Conservation (phyloP, 1,140 invertebrate genomes). For the Pogonognathellus flavescens region DNA sequence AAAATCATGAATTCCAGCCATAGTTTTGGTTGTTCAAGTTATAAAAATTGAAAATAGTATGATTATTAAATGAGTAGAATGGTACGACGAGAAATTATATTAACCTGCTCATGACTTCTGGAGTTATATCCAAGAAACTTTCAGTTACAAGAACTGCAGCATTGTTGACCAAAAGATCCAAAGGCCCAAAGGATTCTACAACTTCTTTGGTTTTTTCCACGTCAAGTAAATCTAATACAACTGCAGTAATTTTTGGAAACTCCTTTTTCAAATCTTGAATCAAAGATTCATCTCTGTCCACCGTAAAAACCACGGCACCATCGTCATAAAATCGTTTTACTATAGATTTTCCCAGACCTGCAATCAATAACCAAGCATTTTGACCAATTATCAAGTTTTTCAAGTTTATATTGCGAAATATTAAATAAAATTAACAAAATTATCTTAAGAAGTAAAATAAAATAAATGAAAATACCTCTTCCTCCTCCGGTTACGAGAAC, state of each 20-base stretch:
- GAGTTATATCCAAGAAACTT: not conserved
- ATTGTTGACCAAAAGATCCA: constrained; percentile 7
- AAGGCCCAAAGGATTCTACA: not conserved
- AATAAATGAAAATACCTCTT: too few relatives aligned
- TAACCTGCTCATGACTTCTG: not conserved
- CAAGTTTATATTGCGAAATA: too few relatives aligned
- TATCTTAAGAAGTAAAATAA: too few relatives aligned
- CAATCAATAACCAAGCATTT: not conserved
- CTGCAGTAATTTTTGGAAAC: not conserved
- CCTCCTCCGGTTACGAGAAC: too few relatives aligned
- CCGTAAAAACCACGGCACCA: not conserved
- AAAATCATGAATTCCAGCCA: too few relatives aligned
- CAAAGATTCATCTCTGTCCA: not conserved
- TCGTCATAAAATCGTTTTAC: not conserved
- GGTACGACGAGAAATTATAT: too few relatives aligned
- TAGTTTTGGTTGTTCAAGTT: too few relatives aligned
- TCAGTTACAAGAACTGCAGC: not conserved
- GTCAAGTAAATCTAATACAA: not conserved
- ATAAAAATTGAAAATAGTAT: too few relatives aligned
- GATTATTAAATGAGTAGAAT: too few relatives aligned
- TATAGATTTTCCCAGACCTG: not conserved
- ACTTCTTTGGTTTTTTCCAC: not conserved
- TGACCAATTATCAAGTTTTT: too few relatives aligned
- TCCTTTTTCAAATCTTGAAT: not conserved
- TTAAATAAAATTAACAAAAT: too few relatives aligned